These are phyloP conservation scores for Dinoponera quadriceps DNA, from an alignment of 1,140 invertebrate genomes.

Conservation along the genomic window DNA sequence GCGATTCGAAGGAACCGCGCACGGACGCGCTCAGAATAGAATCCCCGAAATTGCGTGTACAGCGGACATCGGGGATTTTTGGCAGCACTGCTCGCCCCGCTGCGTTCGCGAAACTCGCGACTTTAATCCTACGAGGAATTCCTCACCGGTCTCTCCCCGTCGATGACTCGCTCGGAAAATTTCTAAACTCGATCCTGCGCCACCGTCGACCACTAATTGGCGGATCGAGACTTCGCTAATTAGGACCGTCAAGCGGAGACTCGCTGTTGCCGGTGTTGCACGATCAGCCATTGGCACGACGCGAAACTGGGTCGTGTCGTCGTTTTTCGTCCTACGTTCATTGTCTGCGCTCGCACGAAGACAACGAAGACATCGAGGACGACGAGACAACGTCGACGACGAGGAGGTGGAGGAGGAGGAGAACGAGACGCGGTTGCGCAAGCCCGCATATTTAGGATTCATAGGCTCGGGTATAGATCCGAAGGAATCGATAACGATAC, in stretches of 20 bases:
- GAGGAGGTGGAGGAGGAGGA: not conserved
- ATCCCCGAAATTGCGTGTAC: slow-evolving; percentile 17
- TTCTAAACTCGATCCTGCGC: slow-evolving; percentile 33
- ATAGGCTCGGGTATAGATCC: slow-evolving; percentile 44
- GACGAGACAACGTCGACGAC: not conserved
- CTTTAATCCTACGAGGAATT: slow-evolving; percentile 14
- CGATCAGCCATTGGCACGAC: slow-evolving; percentile 78
- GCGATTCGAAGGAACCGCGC: too few species aligned
- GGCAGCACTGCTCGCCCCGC: not conserved
- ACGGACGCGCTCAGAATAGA: slow-evolving; percentile 44
- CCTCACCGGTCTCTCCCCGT: too few species aligned
- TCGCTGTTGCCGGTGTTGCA: not conserved
- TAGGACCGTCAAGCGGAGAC: slow-evolving; percentile 70
- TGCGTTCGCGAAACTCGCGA: not conserved
- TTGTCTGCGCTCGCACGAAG: slow-evolving; percentile 18
- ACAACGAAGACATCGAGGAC: not conserved
- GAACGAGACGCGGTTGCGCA: slow-evolving; percentile 42
- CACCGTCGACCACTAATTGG: slow-evolving; percentile 60
- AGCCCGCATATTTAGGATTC: slow-evolving; percentile 63
- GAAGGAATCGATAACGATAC: slow-evolving; percentile 42
- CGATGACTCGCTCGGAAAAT: slow-evolving; percentile 37
- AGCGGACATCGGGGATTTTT: slow-evolving; percentile 8
- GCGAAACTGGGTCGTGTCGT: slow-evolving; percentile 77
- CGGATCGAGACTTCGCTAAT: slow-evolving; percentile 72
- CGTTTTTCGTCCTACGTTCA: slow-evolving; percentile 67